phyloP scores from a whole-genome alignment of 92 coral and sea anemone species.

The Parazoanthus swiftii region DNA sequence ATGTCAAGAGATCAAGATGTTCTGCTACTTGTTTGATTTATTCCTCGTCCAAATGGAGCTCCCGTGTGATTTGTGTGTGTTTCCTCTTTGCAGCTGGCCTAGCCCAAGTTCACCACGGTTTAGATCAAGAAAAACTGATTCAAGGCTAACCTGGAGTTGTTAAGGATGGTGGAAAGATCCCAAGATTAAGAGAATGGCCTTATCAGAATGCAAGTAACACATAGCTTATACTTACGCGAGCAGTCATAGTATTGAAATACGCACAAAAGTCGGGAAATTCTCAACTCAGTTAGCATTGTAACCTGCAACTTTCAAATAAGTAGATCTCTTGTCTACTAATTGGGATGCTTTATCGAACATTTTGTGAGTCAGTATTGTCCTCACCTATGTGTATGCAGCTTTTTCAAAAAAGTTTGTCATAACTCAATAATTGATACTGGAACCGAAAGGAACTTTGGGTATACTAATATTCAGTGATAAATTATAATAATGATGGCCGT shows the following conservation, averaged over 20 bases:
- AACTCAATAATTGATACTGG: too few species aligned
- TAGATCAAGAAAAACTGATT: constrained; percentile 55
- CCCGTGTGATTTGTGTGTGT: neutral
- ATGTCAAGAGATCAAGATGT: too few species aligned
- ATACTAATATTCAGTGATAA: too few species aligned
- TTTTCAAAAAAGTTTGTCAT: too few species aligned
- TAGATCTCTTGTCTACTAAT: neutral
- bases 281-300: neutral
- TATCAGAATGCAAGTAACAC: neutral
- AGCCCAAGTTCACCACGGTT: constrained; percentile 93
- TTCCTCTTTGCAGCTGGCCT: constrained; percentile 75
- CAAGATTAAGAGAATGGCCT: neutral
- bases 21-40: too few species aligned
- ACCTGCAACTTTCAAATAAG: neutral
- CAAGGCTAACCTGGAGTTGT: constrained; percentile 70
- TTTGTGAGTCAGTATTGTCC: neutral
- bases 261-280: neutral
- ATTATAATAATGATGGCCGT: too few species aligned
- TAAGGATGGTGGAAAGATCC: constrained; percentile 10
- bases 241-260: too few species aligned
- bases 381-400: neutral
- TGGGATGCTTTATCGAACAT: neutral
- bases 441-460: too few species aligned
- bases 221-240: too few species aligned
- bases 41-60: too few species aligned